Base-by-base conservation (phyloP, 2,797 vertebrate species). In the Urophycis tenuis region DNA sequence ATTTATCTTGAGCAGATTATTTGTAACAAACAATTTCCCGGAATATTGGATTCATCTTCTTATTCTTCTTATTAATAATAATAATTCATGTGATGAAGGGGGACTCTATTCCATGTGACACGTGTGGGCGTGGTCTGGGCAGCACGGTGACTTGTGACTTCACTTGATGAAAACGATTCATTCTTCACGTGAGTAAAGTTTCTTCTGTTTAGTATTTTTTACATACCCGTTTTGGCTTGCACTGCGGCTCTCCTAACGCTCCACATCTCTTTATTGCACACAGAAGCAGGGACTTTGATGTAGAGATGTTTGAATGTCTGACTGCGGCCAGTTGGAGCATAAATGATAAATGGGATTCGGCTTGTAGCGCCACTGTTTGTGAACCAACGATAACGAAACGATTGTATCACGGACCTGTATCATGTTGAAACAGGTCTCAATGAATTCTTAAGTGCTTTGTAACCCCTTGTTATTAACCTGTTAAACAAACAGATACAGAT, bases 171-270 rank as follows among this genome's bases (percentile, higher is more conserved):
- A 74, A n/a, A 33, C 19, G 69, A 29, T 45, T 60, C 31, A 31
- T 19, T n/a, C 33, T 90, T 89, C 88, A 91, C 89, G 90, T 91
- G 91, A 91, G 91, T 89, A 49, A 72, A 82, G 71, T 90, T 86
- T 70, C 1, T 73, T 74, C 31, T n/a, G 14, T 74, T 45, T 31
- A 71, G 6, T 3, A 1, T 60, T n/a, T 6, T 1, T 22, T 9
- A 60, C 22, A 8, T 60, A n/a, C 53, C n/a, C 2, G 8, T 60
- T 60, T 60, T 25, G 53, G 1, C 9, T 60, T n/a, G 53, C 25
- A 22, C 53, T n/a, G 22, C 53, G 22, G 7, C 7, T n/a, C 53
- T n/a, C 53, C 22, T 8, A 7, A 60, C 22, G 22, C 22, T 7
- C n/a, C 53, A 60, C 53, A 10, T n/a, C 53, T 60, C 53, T 9